phyloP scores from a whole-genome alignment of 2,797 vertebrate genomes.

The Phataginus tricuspis region DNA sequence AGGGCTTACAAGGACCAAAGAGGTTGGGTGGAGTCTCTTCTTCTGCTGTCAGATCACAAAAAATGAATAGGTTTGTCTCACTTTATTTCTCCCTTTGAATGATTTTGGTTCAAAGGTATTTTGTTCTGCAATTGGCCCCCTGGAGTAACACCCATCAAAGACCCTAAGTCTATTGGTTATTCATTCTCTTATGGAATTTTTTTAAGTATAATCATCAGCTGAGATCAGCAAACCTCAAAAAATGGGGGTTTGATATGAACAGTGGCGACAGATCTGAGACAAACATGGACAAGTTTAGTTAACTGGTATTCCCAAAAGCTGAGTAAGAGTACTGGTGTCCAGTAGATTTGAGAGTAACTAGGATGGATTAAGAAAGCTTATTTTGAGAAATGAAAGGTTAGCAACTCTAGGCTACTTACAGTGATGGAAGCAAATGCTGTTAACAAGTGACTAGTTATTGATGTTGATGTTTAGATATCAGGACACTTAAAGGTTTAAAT shows the following conservation, averaged over 20 bases:
- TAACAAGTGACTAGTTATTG: background rate
- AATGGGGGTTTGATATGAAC: background rate
- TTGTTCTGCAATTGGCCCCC: too few relatives aligned
- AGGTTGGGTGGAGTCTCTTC: too few relatives aligned
- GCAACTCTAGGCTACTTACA: background rate
- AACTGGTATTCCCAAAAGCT: background rate
- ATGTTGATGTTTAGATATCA: background rate
- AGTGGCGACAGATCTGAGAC: rapidly evolving
- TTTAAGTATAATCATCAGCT: background rate
- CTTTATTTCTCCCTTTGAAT: too few relatives aligned
- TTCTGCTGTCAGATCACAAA: too few relatives aligned
- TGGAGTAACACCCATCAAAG: background rate
- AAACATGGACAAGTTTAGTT: rapidly evolving
- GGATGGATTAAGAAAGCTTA: background rate
- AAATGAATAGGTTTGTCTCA: too few relatives aligned
- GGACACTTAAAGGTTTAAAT: background rate
- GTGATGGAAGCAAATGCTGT: background rate
- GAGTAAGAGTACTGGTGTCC: background rate
- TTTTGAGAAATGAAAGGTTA: background rate
- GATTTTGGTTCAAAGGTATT: too few relatives aligned
- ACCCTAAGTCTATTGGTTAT: background rate
- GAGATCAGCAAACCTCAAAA: background rate
- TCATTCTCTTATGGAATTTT: background rate
- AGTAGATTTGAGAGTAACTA: background rate
- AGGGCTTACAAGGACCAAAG: too few relatives aligned